Conservation (phyloP, 2,888 invertebrate species). For the Heterodera filipjevi region DNA sequence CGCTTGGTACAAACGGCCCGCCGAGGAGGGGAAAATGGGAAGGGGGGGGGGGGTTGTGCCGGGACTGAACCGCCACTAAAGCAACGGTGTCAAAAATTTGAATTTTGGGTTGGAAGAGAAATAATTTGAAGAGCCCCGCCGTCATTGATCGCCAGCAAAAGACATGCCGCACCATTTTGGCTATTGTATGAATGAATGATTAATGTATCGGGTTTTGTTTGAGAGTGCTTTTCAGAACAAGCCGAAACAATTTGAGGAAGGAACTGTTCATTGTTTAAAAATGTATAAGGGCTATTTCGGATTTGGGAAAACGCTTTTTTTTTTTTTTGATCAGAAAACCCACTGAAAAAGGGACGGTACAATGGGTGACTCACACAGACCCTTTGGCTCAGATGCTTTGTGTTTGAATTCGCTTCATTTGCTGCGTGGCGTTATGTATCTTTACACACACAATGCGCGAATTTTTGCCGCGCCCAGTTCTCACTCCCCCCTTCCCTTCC, state of each 20-base stretch:
- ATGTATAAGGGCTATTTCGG: not conserved
- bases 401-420: slow-evolving; percentile 7
- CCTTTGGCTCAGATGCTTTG: not conserved
- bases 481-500: not conserved
- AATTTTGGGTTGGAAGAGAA: not conserved
- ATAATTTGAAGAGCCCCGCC: not conserved
- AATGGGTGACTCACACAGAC: not conserved
- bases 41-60: slow-evolving; percentile 55
- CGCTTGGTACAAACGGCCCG: not conserved
- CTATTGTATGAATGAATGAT: too few species aligned
- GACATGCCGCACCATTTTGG: too few species aligned
- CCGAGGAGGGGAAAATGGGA: slow-evolving; percentile 43
- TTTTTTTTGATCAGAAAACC: too few species aligned
- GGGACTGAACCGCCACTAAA: slow-evolving; percentile 53
- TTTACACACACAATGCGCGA: slow-evolving; percentile 25
- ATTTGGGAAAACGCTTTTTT: not conserved
- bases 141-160: too few species aligned
- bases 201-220: too few species aligned
- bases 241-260: too few species aligned
- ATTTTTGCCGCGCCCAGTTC: slow-evolving; percentile 27
- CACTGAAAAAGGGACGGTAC: not conserved
- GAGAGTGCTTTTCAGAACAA: too few species aligned
- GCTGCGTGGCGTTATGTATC: slow-evolving; percentile 10
- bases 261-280: too few species aligned
- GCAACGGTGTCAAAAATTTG: not conserved